Evolutionary conservation across 2,797 vertebrate genomes (phyloP), one percentile per base, ranked within the genome.

Genomic region (Anguilla megastoma): DNA sequence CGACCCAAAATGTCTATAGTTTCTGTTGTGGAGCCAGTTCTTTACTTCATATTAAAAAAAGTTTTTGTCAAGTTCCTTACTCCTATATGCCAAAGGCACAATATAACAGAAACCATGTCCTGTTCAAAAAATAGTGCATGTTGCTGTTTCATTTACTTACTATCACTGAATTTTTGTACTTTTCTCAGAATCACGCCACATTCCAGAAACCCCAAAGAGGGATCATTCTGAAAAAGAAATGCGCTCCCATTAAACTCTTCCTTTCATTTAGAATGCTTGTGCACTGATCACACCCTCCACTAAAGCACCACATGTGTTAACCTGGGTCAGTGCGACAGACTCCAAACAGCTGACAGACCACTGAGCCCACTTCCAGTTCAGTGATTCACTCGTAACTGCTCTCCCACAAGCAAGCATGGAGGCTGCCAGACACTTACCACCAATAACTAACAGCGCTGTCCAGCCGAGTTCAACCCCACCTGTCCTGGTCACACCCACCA

Each of bases 321-420:
- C 33, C 16, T 45, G 36, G 69, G 69, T 33, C 69, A 74, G 69
- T 12, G 2, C 27, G 10, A 74, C 30, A 74, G 30, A 74, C 33
- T 74, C 30, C 69, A 12, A 30, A 48, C 76, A 41, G 33, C 76
- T 80, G 76, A 80, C 76, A 45, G 76, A 41, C 30, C 76, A 80
- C 33, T 41, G 33, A 80, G 76, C 76, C 27, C 36, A 80, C 76
- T 80, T 80, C 76, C 76, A 80, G 76, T 33, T 74, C 18, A 30
- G 71, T 36, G 14, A 36, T 36, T 30, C 12, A 21, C 27, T 14
- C 71, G 36, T 74, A 30, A 74, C 27, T 74, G 71, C 12, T 45
- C 76, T 45, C 21, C 76, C 18, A 21, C 36, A 24, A 45, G 16
- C 5, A 33, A 41, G 33, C 18, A 45, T 16, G 45, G 30, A 80